These are phyloP conservation scores for Limanda limanda DNA, from an alignment of 2,113 vertebrate genomes.

Conservation along the genomic window DNA sequence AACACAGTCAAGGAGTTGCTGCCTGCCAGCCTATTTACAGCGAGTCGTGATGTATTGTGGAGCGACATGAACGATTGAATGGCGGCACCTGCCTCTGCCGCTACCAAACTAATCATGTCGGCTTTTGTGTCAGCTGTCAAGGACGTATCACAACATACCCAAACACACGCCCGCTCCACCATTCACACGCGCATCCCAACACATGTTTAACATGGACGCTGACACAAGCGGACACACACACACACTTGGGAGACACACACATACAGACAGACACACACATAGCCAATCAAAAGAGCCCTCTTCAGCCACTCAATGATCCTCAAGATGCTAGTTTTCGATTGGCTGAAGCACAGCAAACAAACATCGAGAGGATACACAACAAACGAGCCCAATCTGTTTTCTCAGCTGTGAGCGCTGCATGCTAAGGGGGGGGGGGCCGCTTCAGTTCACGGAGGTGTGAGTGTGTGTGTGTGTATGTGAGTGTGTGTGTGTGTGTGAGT, in stretches of 20 bases:
- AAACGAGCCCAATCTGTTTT: constrained; percentile 77
- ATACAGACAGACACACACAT: constrained; percentile 7
- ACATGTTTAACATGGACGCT: constrained; percentile 46
- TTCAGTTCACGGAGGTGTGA: constrained; percentile 15
- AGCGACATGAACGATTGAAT: constrained; percentile 55
- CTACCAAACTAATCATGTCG: constrained; percentile 54
- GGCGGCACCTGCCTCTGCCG: constrained; percentile 56
- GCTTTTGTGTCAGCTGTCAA: constrained; percentile 55
- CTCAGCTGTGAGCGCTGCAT: constrained; percentile 70
- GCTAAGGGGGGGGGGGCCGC: constrained; percentile 48
- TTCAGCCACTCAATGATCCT: constrained; percentile 74
- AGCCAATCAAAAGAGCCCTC: constrained; percentile 61
- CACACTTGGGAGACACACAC: constrained; percentile 9
- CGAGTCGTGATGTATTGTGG: constrained; percentile 52
- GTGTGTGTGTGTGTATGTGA: constrained; percentile 17
- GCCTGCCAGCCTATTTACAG: constrained; percentile 58
- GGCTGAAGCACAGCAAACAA: constrained; percentile 74
- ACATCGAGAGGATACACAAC: constrained; percentile 64
- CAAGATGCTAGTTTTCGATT: constrained; percentile 73
- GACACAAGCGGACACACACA: constrained; percentile 7
- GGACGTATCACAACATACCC: constrained; percentile 44
- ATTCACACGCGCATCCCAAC: constrained; percentile 23
- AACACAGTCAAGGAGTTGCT: constrained; percentile 38
- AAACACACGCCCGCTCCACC: constrained; percentile 17
- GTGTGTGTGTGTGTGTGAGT: constrained; percentile 15